A percentile compares a stretch with the other conserved stretches of the same genome.
Evolutionary conservation across 2,797 vertebrate species (phyloP).

Genomic region (Smutsia temminckii): DNA sequence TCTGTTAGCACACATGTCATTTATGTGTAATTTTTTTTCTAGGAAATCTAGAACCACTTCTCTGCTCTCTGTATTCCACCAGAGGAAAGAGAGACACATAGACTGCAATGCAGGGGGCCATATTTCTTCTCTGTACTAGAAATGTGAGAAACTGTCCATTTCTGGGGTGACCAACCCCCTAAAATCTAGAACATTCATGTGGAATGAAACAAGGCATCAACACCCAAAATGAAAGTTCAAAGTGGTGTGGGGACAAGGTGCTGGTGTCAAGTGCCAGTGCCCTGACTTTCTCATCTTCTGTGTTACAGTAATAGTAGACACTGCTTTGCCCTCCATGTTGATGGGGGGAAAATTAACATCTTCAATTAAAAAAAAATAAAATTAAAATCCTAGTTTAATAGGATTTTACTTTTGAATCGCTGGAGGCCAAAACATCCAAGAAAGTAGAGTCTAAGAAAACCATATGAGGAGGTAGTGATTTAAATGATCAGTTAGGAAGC

Average conservation of each 20-base stretch:
- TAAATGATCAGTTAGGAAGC: neutral
- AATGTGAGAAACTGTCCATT: rapidly evolving
- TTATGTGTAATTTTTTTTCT: neutral
- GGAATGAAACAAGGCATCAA: rapidly evolving
- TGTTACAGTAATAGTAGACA: rapidly evolving
- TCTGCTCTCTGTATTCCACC: too few species aligned
- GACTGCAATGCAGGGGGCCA: rapidly evolving
- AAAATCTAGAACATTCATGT: rapidly evolving
- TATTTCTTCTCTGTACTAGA: neutral
- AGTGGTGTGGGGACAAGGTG: neutral
- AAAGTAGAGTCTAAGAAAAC: neutral
- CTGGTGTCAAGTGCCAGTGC: too few species aligned
- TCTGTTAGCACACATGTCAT: constrained; percentile 30
- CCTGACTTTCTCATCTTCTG: too few species aligned
- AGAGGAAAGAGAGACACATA: neutral
- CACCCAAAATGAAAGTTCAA: too few species aligned
- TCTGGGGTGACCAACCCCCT: neutral
- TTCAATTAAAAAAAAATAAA: too few species aligned
- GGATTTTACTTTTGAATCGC: neutral
- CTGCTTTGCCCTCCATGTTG: rapidly evolving
- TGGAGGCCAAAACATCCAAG: neutral
- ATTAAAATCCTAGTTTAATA: neutral
- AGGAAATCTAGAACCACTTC: neutral
- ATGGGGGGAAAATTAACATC: neutral
- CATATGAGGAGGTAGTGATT: neutral